Base-by-base conservation (phyloP, 1,140 invertebrate species). In the Apis cerana region DNA sequence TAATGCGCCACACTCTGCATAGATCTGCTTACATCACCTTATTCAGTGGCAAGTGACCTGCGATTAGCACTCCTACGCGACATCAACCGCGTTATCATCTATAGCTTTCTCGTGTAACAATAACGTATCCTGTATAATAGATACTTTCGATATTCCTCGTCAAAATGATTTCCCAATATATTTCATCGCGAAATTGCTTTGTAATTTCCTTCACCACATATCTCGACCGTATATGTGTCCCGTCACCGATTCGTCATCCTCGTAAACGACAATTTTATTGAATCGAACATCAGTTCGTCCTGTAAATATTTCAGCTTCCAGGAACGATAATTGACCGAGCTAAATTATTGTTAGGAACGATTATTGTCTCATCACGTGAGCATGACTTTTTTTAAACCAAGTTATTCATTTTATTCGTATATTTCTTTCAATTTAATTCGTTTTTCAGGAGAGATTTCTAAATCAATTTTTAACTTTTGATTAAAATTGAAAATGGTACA, bases 71-170 rank as follows among this genome's bases (percentile, higher is more conserved):
- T 17, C 12, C 70, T 12, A 8, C 48, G 52, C 52, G 13, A n/a
- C 50, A 76, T 77, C 64, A 54, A 52, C 43, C 56, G 50, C 56
- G 79, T 65, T 80, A 80, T 75, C 52, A 75, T 67, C 56, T 15
- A 65, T 77, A 77, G 74, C 74, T 77, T 77, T 56, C 75, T 68
- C 56, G 58, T 82, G 50, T 61, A 82, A 82, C 43, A 74, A 77
- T 82, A 82, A 75, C 74, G 74, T 54, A 10, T 3, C 15, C 54
- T 62, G n/a, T 75, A 76, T 68, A 75, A 82, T 56, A 70, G 64
- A 48, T 56, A 76, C 23, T 68, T 76, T 76, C 64, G 59, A 75
- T 54, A 21, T 43, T 43, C 67, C 58, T 7, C 33, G 33, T 19
- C 15, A 52, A 58, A 59, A 75, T 75, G 12, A 64, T 75, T 81